Evolutionary conservation across 2,888 invertebrate genomes (phyloP), one percentile per base, ranked within the genome.

Genomic region (Drosophila pegasa): DNA sequence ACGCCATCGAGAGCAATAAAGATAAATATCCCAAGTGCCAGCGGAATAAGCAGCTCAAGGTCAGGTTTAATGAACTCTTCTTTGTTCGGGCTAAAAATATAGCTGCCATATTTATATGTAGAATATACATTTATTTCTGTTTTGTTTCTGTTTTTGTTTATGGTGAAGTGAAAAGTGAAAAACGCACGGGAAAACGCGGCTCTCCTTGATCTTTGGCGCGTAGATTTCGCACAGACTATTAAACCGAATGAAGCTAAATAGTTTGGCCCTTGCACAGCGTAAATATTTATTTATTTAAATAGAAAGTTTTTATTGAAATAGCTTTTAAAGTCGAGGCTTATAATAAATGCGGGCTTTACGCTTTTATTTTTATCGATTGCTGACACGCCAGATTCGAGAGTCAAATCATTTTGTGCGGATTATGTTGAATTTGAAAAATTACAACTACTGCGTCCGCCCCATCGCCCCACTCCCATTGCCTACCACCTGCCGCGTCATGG

Each of bases 31-130:
- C 10, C 12, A 33, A 37, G 7, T 37, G 47, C 25, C 45, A 16
- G n/a, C 37, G 40, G 41, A 56, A 16, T 22, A 54, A 57, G 8
- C 27, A 43, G 35, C 35, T 68, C 73, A 75, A 75, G 75, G 75
- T 64, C 76, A 58, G 56, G 75, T 75, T 62, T 57, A 76, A 51
- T 66, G 71, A 71, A 65, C 74, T 70, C 29, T 22, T 54, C 41
- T 68, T 69, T 69, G 50, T 71, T 61, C 16, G 14, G 9, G 10
- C 25, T 43, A 50, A 37, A 50, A 38, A 60, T 51, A 51, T 29
- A 12, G 22, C 41, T 29, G 20, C 18, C 37, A 52, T 66, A 16
- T n/a, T 37, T 25, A 52, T 29, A 5, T 61, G 29, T 63, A 50
- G 38, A 54, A 35, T 52, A 62, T 56, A 37, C 31, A 47, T 16